Base-by-base conservation (phyloP, 2,113 vertebrate genomes). In the Saimiri boliviensis region DNA sequence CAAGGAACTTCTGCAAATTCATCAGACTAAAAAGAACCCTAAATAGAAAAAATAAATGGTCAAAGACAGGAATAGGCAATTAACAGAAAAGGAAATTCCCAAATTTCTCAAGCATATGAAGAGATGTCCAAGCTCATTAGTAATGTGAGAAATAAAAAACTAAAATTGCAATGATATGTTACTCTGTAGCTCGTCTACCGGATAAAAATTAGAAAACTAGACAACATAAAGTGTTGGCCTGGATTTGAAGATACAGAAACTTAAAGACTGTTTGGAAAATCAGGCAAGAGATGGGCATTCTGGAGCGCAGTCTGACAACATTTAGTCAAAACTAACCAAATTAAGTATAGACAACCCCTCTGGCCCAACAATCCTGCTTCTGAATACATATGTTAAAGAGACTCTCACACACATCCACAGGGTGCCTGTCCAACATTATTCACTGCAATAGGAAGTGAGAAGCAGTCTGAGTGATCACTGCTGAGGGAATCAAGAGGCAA, bases 111-210 rank as follows among this genome's bases (percentile, higher is more conserved):
- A 93, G 35, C 27, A 76, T 52, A 12, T 40, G 56, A 81, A 97
- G 19, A 93, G 5, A 89, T 66, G 16, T 2, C 83, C n/a, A 68
- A 87, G 56, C 20, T 80, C 47, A 70, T 76, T n/a, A 70, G 49
- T 47, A 90, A 86, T 11, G 68, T 54, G 40, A 96, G 23, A 92
- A 74, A 42, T 71, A 32, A 88, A 89, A 92, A 45, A 19, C 85
- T 35, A 88, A 91, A 91, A 88, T 5, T 63, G 6, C 47, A 81
- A 23, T 47, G 4, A 16, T 27, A 37, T 68, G 19, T 68, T 83
- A 76, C 49, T 70, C 47, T 70, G 14, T 76, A 23, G 49, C 70
- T 60, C 13, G 58, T 83, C 47, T 37, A 84, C 16, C 8, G 8
- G 47, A 35, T 32, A 68, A 85, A 80, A 85, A 89, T n/a, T 25